Conservation (phyloP, 2,113 vertebrate genomes). For the Thunnus thynnus region DNA sequence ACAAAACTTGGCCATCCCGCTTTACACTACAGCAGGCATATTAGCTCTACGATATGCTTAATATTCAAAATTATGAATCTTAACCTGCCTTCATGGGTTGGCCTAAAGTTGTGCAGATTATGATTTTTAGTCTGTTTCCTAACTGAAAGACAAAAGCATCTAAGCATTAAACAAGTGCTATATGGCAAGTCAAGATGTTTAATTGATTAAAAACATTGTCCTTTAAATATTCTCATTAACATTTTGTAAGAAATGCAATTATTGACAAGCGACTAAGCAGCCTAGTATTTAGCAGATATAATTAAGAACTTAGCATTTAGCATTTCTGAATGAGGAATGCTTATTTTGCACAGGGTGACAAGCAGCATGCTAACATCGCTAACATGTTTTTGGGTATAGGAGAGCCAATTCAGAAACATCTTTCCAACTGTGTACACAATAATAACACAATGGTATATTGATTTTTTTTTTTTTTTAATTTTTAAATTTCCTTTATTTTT, state of each 20-base stretch:
- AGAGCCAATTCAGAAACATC: not conserved
- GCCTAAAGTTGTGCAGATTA: not conserved
- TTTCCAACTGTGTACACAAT: not conserved
- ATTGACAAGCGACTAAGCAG: not conserved
- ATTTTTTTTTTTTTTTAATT: not conserved
- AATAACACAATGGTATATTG: not conserved
- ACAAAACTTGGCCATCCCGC: too few species aligned
- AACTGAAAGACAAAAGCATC: not conserved
- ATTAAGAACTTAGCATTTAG: slow-evolving; percentile 5
- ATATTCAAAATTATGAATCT: not conserved
- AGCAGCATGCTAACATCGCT: not conserved
- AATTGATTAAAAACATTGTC: not conserved
- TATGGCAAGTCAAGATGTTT: not conserved
- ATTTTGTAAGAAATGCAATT: not conserved
- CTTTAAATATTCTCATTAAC: not conserved
- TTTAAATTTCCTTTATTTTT: too few species aligned
- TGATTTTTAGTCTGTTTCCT: not conserved
- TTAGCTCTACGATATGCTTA: not conserved
- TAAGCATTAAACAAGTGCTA: not conserved
- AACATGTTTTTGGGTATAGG: not conserved
- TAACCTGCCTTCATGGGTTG: not conserved
- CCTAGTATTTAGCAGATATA: not conserved
- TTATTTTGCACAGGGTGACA: not conserved
- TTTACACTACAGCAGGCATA: not conserved
- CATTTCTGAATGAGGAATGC: not conserved